Evolutionary conservation across 1,140 invertebrate species (phyloP), one percentile per base, ranked within the genome.

Genomic region (Matsumurasca onukii): DNA sequence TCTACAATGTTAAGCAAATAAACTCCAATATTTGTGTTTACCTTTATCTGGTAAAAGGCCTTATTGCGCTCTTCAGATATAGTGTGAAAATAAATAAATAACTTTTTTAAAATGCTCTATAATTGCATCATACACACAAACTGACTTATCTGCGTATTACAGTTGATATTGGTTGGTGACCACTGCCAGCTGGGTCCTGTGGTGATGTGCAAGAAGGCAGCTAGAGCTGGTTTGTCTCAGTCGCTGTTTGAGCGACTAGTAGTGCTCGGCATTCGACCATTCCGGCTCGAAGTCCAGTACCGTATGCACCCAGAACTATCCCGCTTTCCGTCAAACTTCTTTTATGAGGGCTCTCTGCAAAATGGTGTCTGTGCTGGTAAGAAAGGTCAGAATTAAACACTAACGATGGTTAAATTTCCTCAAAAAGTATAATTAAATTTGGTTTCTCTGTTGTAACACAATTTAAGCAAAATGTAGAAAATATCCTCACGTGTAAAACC

Each of bases 151-250:
- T 39, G 25, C 30, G 15, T 59, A 27, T 68, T 74, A 25, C 87
- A 98, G 80, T 80, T 99, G 0, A 97, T 99, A 68, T 85, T 99
- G 0, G 97, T 99, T 0, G 97, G 98, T 1, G 98, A 99, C 83
- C 98, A 99, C 79, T 99, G 98, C 76, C 98, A 99, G 81, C 83
- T 99, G 29, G 97, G 97, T 0, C 97, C 97, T 0, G 97, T 99
- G 0, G 97, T 99, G 0, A 99, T 99, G 97, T 99, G 97, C 81
- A 99, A 99, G 79, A 98, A 99, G 79, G 97, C 98, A 0, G 95
- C 97, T 0, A 87, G 93, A 64, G 97, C 98, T 27, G 98, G 98
- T 0, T 85, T 99, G 1, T 97, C 95, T 0, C 97, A 99, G 78
- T 98, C 96, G 17, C 83, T 99, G 3, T 99, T 99, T 80, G 98